Conservation (phyloP, 2,113 vertebrate species). For the Mesembrinibis cayennensis region DNA sequence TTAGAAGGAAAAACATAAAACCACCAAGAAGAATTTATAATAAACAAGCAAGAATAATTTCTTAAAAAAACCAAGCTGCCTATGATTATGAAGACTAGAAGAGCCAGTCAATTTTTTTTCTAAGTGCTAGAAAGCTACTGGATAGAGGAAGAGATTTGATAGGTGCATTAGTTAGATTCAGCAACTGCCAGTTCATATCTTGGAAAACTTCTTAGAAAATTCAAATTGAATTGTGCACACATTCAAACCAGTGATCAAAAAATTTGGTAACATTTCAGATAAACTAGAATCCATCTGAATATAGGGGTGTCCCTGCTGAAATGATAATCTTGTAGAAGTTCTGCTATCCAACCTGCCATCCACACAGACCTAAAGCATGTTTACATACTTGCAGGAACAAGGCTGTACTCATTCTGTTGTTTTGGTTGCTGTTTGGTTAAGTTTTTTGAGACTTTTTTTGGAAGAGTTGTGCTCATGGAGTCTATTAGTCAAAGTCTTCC, state of each 20-base stretch:
- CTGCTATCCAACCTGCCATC: not conserved
- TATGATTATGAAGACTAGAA: not conserved
- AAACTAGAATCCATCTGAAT: not conserved
- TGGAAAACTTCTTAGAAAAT: not conserved
- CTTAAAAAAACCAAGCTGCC: not conserved
- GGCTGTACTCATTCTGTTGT: not conserved
- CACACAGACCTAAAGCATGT: not conserved
- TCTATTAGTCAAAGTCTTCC: not conserved
- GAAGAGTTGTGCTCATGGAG: not conserved
- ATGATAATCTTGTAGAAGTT: not conserved
- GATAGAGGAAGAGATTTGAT: not conserved
- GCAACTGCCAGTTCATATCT: not conserved
- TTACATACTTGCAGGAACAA: not conserved
- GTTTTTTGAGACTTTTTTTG: not conserved
- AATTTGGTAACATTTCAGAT: not conserved
- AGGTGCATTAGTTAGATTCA: not conserved
- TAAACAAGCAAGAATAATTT: not conserved
- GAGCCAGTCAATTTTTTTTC: not conserved
- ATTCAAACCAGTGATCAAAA: not conserved
- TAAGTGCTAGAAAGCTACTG: not conserved
- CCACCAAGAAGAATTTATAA: not conserved
- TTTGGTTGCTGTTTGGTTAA: not conserved
- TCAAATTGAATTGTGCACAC: not conserved
- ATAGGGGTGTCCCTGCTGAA: not conserved
- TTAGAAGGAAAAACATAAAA: not conserved